Evolutionary conservation across 2,888 invertebrate species (phyloP).

Genomic region (Adelognathus sp.): DNA sequence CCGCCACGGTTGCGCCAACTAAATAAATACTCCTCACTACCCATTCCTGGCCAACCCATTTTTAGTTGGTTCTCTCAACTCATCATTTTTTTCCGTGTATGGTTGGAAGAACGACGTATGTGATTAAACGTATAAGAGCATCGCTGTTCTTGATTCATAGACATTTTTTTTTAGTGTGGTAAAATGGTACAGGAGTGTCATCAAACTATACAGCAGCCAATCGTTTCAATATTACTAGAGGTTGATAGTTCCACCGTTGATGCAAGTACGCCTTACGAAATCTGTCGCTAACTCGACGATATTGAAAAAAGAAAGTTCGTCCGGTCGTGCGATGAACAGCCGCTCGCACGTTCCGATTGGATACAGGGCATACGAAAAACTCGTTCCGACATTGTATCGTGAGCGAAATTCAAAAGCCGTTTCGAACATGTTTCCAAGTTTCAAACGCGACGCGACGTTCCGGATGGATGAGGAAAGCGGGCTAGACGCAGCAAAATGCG

Average conservation of each 20-base stretch:
- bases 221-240: not conserved
- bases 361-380: not conserved
- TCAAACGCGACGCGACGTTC: not conserved
- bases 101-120: too few relatives aligned
- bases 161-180: too few relatives aligned
- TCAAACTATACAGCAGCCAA: too few relatives aligned
- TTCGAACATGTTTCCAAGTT: not conserved
- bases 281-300: not conserved
- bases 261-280: not conserved
- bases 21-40: too few relatives aligned
- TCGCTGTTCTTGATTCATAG: too few relatives aligned
- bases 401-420: not conserved
- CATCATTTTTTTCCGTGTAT: too few relatives aligned
- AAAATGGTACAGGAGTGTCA: too few relatives aligned
- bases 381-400: not conserved
- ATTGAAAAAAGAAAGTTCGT: not conserved
- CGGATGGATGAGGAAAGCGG: not conserved
- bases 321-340: not conserved
- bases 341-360: not conserved
- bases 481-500: conserved; percentile 6
- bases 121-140: too few relatives aligned
- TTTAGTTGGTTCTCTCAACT: too few relatives aligned
- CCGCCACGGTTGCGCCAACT: too few relatives aligned
- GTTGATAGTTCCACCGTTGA: not conserved
- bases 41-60: too few relatives aligned